These are phyloP conservation scores for Riparia riparia DNA, from an alignment of 2,113 vertebrate species.

Conservation along the genomic window DNA sequence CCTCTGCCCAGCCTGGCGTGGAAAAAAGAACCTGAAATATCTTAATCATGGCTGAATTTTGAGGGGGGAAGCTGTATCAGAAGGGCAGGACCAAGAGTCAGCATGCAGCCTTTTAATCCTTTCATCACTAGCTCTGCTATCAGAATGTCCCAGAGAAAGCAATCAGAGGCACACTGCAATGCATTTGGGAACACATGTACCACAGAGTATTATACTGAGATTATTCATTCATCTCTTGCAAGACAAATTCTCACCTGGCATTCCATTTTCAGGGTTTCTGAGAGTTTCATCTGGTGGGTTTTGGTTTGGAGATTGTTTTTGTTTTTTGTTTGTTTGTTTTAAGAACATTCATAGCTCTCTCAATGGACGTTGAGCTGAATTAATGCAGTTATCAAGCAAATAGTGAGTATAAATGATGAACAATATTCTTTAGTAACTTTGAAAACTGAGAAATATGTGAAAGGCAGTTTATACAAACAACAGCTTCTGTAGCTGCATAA, in stretches of 20 bases:
- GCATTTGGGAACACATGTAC: not conserved
- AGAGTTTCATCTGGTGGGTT: not conserved
- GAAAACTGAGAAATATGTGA: not conserved
- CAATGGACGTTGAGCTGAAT: not conserved
- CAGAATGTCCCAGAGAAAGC: not conserved
- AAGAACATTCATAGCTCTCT: not conserved
- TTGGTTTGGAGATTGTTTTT: not conserved
- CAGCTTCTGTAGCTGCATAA: not conserved
- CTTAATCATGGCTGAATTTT: not conserved
- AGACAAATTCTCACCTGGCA: not conserved
- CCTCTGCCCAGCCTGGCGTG: not conserved
- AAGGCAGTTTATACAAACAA: constrained; percentile 34
- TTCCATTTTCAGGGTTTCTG: not conserved
- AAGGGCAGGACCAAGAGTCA: not conserved
- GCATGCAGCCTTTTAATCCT: not conserved
- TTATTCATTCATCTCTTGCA: not conserved
- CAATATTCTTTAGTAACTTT: not conserved
- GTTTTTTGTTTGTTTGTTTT: not conserved
- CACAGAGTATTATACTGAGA: fast-evolving
- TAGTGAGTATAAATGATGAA: not conserved
- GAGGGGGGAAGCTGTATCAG: fast-evolving
- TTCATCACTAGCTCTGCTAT: not conserved
- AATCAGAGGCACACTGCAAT: fast-evolving
- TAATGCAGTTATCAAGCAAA: not conserved
- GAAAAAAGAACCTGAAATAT: not conserved